A percentile compares a stretch with the other conserved stretches of the same genome.
These are phyloP conservation scores for Heteronetta atricapilla DNA, from an alignment of 2,113 vertebrate species.

Conservation along the genomic window DNA sequence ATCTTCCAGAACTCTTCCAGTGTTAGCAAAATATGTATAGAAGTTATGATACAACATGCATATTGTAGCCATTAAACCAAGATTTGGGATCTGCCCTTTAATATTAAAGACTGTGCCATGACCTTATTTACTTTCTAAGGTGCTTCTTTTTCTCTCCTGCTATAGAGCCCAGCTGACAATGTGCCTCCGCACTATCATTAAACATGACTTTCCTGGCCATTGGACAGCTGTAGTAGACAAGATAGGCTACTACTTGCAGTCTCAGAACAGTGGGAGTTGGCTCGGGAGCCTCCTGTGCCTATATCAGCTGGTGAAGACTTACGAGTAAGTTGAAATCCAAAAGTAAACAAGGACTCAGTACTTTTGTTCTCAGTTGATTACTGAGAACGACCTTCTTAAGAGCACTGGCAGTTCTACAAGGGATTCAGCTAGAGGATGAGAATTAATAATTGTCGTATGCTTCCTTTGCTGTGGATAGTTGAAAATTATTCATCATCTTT, in stretches of 20 bases:
- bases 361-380: not conserved
- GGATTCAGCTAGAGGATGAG: not conserved
- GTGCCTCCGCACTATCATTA: conserved; percentile 94
- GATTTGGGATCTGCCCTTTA: not conserved
- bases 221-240: conserved; percentile 95
- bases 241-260: conserved; percentile 89
- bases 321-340: conserved; percentile 87
- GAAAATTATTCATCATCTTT: not conserved
- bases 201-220: conserved; percentile 94
- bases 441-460: not conserved
- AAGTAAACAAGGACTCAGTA: not conserved
- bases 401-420: not conserved
- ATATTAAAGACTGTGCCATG: not conserved
- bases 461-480: conserved; percentile 14
- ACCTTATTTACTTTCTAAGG: not conserved
- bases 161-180: conserved; percentile 91
- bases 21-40: not conserved
- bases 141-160: not conserved
- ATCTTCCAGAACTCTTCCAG: not conserved
- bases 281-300: conserved; percentile 93
- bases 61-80: not conserved
- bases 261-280: conserved; percentile 92
- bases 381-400: not conserved
- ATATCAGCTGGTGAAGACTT: conserved; percentile 97
- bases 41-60: not conserved